These are phyloP conservation scores for Strigops habroptila DNA, from an alignment of 2,113 vertebrate species.

Conservation along the genomic window DNA sequence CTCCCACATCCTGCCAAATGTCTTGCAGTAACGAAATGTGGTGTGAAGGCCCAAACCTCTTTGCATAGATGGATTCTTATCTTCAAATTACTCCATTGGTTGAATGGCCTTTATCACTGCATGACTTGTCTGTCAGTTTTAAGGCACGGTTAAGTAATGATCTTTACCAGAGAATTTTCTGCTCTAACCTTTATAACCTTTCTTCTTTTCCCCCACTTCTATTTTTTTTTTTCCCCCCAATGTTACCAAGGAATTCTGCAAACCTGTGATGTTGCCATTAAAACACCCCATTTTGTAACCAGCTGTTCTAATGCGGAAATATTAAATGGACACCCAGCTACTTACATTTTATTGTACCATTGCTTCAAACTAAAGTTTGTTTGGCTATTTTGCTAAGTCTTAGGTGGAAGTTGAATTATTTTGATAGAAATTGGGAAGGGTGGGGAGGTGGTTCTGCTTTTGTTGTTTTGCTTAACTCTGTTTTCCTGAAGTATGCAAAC, in stretches of 20 bases:
- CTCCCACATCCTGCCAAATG: neutral
- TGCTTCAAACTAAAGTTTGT: neutral
- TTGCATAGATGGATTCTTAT: neutral
- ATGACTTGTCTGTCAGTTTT: neutral
- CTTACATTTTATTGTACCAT: neutral
- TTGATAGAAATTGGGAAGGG: neutral
- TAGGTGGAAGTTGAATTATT: neutral
- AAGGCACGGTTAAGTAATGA: neutral
- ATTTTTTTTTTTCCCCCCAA: neutral
- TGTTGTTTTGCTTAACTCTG: neutral
- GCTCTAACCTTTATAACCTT: neutral
- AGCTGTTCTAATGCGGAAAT: fast-evolving
- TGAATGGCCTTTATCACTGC: neutral
- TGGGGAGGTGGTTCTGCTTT: neutral
- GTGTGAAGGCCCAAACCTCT: neutral
- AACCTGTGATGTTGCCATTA: neutral
- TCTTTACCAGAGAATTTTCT: neutral
- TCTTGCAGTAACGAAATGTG: neutral
- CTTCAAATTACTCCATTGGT: neutral
- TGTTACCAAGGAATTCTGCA: neutral
- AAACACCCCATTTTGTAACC: neutral
- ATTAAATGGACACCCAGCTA: neutral
- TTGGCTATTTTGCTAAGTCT: neutral
- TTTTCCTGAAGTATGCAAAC: neutral
- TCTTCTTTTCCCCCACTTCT: neutral